Conservation (phyloP, 2,113 vertebrate species). For the Athene cunicularia region DNA sequence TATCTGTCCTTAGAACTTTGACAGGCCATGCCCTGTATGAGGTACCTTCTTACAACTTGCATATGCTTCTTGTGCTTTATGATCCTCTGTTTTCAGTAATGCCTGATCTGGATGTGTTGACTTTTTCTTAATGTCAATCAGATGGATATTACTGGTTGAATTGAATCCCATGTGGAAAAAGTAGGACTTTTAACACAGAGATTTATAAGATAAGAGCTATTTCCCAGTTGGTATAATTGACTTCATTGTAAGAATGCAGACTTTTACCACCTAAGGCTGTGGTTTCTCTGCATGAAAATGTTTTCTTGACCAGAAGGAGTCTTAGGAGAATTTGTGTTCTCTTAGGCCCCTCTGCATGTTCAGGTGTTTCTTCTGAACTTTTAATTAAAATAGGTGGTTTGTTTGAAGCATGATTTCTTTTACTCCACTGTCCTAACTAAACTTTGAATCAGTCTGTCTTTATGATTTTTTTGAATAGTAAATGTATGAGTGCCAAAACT, state of each 20-base stretch:
- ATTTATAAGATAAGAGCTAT: not conserved
- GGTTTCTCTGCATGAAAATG: not conserved
- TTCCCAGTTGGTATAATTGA: not conserved
- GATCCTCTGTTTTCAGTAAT: not conserved
- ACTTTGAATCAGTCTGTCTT: not conserved
- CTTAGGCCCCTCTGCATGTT: not conserved
- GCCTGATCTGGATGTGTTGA: not conserved
- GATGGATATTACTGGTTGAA: not conserved
- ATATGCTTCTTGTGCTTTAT: not conserved
- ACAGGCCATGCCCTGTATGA: not conserved
- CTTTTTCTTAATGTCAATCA: not conserved
- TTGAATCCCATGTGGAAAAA: not conserved
- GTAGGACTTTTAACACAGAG: not conserved
- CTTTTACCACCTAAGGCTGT: not conserved
- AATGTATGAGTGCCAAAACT: not conserved
- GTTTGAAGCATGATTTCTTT: not conserved
- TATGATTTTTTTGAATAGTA: not conserved
- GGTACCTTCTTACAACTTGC: not conserved
- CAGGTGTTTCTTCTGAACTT: not conserved
- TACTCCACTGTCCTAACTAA: not conserved
- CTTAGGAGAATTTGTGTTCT: not conserved
- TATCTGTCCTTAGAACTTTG: not conserved
- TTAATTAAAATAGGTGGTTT: not conserved
- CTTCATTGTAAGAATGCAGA: not conserved
- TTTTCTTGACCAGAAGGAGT: not conserved